phyloP scores from a whole-genome alignment of 2,113 vertebrate species.

The Tiliqua scincoides region DNA sequence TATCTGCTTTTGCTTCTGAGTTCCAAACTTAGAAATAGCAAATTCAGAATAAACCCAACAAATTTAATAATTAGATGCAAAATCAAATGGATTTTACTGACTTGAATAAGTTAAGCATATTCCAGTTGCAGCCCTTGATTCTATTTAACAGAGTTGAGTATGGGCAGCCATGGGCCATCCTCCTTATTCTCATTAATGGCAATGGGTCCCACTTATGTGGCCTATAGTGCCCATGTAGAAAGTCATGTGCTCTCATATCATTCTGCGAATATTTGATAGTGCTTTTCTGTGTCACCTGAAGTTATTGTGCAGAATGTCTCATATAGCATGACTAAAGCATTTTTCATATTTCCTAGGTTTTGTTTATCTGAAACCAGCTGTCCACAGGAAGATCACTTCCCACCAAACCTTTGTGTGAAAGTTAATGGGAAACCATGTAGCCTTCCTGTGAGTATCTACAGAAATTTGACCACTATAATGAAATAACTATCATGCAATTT shows the following conservation, averaged over 20 bases:
- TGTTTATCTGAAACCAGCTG: conserved; percentile 99
- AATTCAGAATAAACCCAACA: not conserved
- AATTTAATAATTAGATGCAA: not conserved
- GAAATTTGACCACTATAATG: no score
- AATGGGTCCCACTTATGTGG: not conserved
- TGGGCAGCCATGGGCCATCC: not conserved
- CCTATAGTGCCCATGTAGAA: not conserved
- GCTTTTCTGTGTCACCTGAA: not conserved
- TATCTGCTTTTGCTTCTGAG: not conserved
- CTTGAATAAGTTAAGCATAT: not conserved
- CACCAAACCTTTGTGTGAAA: conserved; percentile 98
- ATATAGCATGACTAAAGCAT: conserved; percentile 54
- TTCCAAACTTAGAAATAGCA: not conserved
- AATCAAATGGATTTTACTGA: not conserved
- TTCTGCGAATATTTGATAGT: no score
- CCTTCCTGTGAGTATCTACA: conserved; percentile 90
- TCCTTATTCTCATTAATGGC: not conserved
- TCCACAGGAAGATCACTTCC: conserved; percentile 99
- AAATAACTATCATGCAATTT: not conserved
- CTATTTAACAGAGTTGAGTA: not conserved
- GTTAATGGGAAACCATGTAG: conserved; percentile 98
- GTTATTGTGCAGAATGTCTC: not conserved
- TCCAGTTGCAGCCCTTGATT: not conserved
- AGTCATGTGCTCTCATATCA: no score
- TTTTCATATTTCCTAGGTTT: conserved; percentile 83